Evolutionary conservation across 2,888 invertebrate species (phyloP), one percentile per base, ranked within the genome.

Genomic region (Oligia strigilis): DNA sequence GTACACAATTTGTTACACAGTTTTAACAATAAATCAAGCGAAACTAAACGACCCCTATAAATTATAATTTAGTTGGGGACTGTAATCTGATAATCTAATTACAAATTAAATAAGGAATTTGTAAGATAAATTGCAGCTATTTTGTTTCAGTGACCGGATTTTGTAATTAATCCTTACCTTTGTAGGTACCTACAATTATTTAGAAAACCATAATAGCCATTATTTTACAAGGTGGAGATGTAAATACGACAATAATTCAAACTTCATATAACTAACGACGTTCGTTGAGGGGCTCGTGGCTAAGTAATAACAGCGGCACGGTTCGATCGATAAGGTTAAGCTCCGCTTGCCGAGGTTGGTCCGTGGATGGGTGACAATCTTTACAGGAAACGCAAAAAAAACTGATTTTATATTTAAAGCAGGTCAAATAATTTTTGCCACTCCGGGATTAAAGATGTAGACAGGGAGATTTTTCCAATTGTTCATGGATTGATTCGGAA

Each of bases 41-140:
- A 66, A 75, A 46, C 58, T 46, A 29, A 71, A 46, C 75, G 66
- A 67, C 75, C 72, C 43, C 70, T 36, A 83, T 80, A 79, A 87
- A 87, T 85, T 72, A 79, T 75, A 80, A 88, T 80, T 79, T 83
- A 55, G 70, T 52, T 73, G 11, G 43, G 72, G 60, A 70, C 23
- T 65, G 77, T 84, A 83, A 87, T 82, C 83, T 74, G 83, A 81
- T 88, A 87, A 90, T 85, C 82, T 86, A 73, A 79, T 87, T 82
- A 83, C 72, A 81, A 87, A 85, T 86, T 72, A 83, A 80, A 81
- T 78, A 73, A 76, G 43, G 71, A 77, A 83, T 84, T 84, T 74
- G 43, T 67, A 1, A 73, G 69, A 88, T 76, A 80, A 83, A 88
- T 86, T 65, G 67, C 72, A 36, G 72, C 29, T 70, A 72, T 86